Base-by-base conservation (phyloP, 2,797 vertebrate genomes). In the Champsocephalus gunnari region DNA sequence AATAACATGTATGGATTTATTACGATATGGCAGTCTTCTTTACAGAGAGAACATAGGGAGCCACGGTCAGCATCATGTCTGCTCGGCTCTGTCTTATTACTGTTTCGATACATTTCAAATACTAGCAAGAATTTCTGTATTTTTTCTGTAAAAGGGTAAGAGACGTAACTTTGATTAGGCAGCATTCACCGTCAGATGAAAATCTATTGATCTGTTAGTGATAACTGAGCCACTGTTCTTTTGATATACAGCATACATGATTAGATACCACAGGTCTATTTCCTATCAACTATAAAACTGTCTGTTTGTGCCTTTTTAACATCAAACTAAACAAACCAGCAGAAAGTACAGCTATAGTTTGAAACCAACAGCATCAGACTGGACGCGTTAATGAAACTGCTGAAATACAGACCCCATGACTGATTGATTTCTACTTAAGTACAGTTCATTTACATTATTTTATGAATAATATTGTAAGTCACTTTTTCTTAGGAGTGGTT, bases 1-100 rank as follows among this genome's bases (percentile, higher is more conserved):
- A 70, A 87, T 77, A 78, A 82, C 58, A 28, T 79, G 73, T 43
- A 71, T 71, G 60, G 66, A 71, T 86, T 70, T 64, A 76, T 61
- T 66, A 44, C 63, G 70, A 54, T 43, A 58, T 62, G 65, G 49
- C 32, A 12, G 48, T 54, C 45, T 28, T 73, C 75, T 66, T 71
- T 66, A 55, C 38, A 56, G 38, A 66, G 14, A 16, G 24, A 82
- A 57, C 5, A 45, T 17, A 59, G 19, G 28, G 17, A 69, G 48
- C 21, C 47, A 47, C 21, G 34, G 41, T 32, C 56, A 24, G 41
- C 57, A 71, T 55, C 41, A 19, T 24, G 49, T 73, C 21, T 43
- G 54, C 53, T 78, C 47, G 45, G 28, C 47, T 79, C 50, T 55
- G 66, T 8, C 50, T 70, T 7, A 53, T 28, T 28, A 28, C 28